Percentiles rank a stretch among this genome's conserved stretches.
These are phyloP conservation scores for Caenorhabditis sp. DNA, from an alignment of 2,888 invertebrate species.

Conservation along the genomic window DNA sequence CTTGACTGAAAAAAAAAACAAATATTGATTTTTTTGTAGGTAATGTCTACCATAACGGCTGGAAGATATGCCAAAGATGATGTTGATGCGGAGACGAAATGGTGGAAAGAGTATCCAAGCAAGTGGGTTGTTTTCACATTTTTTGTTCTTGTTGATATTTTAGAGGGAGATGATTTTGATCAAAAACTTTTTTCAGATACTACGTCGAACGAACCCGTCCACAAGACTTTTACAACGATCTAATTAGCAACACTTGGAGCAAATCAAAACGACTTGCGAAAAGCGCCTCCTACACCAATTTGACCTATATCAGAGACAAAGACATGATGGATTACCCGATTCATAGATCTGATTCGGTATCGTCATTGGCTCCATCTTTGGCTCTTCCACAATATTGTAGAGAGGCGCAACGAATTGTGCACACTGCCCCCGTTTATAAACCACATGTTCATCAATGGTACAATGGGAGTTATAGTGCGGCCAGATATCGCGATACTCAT, in stretches of 20 bases:
- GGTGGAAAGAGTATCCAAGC: slow-evolving; percentile 61
- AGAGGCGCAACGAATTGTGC: slow-evolving; percentile 68
- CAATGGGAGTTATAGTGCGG: slow-evolving; percentile 51
- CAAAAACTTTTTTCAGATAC: slow-evolving; percentile 57
- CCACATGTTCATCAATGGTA: slow-evolving; percentile 65
- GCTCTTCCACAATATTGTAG: slow-evolving; percentile 60
- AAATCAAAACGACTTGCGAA: slow-evolving; percentile 66
- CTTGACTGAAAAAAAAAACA: too few species aligned
- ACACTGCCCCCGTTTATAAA: slow-evolving; percentile 69
- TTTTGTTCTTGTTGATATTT: not conserved
- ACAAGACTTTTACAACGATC: slow-evolving; percentile 62
- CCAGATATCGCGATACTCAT: slow-evolving; percentile 62
- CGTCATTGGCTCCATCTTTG: slow-evolving; percentile 67
- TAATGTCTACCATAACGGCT: slow-evolving; percentile 51
- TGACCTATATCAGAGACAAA: slow-evolving; percentile 65
- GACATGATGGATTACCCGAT: slow-evolving; percentile 54
- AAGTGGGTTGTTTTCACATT: slow-evolving; percentile 35
- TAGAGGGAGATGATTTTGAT: too few species aligned
- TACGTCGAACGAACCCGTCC: slow-evolving; percentile 68
- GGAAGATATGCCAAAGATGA: slow-evolving; percentile 61
- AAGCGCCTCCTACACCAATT: slow-evolving; percentile 68
- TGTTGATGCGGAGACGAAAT: slow-evolving; percentile 66
- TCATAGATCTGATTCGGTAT: slow-evolving; percentile 55
- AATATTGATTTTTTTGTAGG: slow-evolving; percentile 7
- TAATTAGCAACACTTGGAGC: slow-evolving; percentile 62